A percentile compares a stretch with the other conserved stretches of the same genome.
Conservation (phyloP, 1,140 invertebrate species). For the Brachionus rotundiformis region DNA sequence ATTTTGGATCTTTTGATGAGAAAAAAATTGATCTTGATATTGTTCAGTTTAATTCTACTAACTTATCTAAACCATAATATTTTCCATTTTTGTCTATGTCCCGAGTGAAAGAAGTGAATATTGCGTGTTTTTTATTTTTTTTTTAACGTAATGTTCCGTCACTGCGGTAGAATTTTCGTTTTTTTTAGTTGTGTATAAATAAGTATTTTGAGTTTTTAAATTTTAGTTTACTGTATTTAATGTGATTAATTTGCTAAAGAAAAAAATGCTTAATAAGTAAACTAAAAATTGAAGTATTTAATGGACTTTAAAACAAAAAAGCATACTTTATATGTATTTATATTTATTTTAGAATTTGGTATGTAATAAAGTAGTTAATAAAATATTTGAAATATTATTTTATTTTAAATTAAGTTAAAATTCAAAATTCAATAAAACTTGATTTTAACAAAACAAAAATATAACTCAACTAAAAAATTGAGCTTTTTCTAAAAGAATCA, state of each 20-base stretch:
- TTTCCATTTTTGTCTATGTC: background rate
- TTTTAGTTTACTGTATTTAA: background rate
- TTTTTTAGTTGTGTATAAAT: slow-evolving; percentile 11
- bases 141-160: slow-evolving; percentile 37
- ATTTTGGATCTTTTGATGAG: slow-evolving; percentile 21
- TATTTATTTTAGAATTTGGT: background rate
- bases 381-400: background rate
- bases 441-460: too few relatives aligned
- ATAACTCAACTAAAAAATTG: too few relatives aligned
- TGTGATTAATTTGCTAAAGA: background rate
- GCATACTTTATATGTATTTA: background rate
- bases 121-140: slow-evolving; percentile 44
- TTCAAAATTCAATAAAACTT: too few relatives aligned
- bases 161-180: background rate
- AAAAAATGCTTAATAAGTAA: background rate
- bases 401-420: too few relatives aligned
- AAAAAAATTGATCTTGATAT: slow-evolving; percentile 46
- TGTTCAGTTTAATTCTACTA: slow-evolving; percentile 4
- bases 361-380: background rate
- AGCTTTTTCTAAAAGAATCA: too few relatives aligned
- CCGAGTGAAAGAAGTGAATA: background rate
- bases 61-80: background rate
- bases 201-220: background rate
- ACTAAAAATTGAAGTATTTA: slow-evolving; percentile 16
- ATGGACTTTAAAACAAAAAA: slow-evolving; percentile 12